A percentile compares a stretch with the other conserved stretches of the same genome.
phyloP scores from a whole-genome alignment of 2,888 invertebrate species.

The Amphipyra tragopoginis region DNA sequence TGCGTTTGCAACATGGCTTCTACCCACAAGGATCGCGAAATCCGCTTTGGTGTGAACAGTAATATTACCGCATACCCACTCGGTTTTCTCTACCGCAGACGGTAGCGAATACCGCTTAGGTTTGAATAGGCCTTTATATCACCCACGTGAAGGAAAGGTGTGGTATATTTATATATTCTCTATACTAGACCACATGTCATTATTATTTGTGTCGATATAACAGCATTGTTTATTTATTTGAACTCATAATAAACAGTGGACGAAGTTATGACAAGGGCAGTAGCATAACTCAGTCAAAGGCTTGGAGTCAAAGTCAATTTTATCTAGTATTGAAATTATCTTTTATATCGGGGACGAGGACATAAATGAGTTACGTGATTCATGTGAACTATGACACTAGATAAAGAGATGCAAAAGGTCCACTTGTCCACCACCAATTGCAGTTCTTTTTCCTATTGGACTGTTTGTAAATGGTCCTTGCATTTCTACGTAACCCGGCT shows the following conservation, averaged over 20 bases:
- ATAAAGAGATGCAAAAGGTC: neutral
- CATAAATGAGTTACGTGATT: slow-evolving; percentile 46
- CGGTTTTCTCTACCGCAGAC: too few relatives aligned
- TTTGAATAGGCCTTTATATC: too few relatives aligned
- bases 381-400: slow-evolving; percentile 22
- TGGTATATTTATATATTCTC: slow-evolving; percentile 14
- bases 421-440: neutral
- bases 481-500: too few relatives aligned
- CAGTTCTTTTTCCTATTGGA: too few relatives aligned
- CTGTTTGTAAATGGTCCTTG: too few relatives aligned
- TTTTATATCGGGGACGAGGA: slow-evolving; percentile 54
- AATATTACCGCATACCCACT: too few relatives aligned
- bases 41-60: too few relatives aligned
- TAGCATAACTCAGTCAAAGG: slow-evolving; percentile 41
- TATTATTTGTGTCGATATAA: slow-evolving; percentile 22
- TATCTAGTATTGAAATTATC: slow-evolving; percentile 58
- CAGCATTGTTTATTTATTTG: slow-evolving; percentile 31
- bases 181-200: slow-evolving; percentile 19
- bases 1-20: too few relatives aligned
- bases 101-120: too few relatives aligned
- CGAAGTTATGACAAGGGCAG: slow-evolving; percentile 29
- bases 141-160: neutral
- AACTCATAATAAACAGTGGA: slow-evolving; percentile 17
- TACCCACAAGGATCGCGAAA: too few relatives aligned
- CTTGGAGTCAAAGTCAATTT: slow-evolving; percentile 47